These are phyloP conservation scores for Chironomus riparius DNA, from an alignment of 2,888 invertebrate genomes.

Conservation along the genomic window DNA sequence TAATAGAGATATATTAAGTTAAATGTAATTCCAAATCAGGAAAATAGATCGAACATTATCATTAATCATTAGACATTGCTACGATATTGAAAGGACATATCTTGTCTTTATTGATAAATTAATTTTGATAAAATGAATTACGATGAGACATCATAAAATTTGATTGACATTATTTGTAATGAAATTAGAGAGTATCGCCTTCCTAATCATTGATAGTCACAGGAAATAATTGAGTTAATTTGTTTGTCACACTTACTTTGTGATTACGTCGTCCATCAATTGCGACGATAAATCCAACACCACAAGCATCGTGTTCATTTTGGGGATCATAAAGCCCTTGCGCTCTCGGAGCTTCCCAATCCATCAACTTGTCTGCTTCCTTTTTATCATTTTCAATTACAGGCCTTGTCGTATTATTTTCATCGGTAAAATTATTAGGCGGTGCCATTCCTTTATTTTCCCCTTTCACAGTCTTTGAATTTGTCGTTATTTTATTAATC, in stretches of 20 bases:
- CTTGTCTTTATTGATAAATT: too few relatives aligned
- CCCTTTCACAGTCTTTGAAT: background rate
- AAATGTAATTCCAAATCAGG: too few relatives aligned
- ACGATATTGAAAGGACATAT: too few relatives aligned
- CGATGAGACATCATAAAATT: too few relatives aligned
- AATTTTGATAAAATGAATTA: too few relatives aligned
- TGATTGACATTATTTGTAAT: too few relatives aligned
- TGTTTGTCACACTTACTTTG: conserved; percentile 53
- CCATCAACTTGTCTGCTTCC: conserved; percentile 40
- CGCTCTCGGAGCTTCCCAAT: conserved; percentile 75
- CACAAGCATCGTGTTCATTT: conserved; percentile 95
- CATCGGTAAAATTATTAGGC: background rate
- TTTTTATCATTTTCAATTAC: background rate
- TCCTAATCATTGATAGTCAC: too few relatives aligned
- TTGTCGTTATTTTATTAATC: too few relatives aligned
- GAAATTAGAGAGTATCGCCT: background rate
- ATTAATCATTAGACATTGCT: too few relatives aligned
- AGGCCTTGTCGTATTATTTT: background rate
- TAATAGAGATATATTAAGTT: too few relatives aligned
- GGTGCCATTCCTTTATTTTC: conserved; percentile 2
- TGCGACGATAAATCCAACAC: conserved; percentile 97
- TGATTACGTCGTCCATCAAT: conserved; percentile 91
- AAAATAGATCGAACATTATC: too few relatives aligned
- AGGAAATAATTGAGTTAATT: too few relatives aligned
- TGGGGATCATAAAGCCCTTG: conserved; percentile 94